Base-by-base conservation (phyloP, 2,113 vertebrate species). In the Calidris pugnax region DNA sequence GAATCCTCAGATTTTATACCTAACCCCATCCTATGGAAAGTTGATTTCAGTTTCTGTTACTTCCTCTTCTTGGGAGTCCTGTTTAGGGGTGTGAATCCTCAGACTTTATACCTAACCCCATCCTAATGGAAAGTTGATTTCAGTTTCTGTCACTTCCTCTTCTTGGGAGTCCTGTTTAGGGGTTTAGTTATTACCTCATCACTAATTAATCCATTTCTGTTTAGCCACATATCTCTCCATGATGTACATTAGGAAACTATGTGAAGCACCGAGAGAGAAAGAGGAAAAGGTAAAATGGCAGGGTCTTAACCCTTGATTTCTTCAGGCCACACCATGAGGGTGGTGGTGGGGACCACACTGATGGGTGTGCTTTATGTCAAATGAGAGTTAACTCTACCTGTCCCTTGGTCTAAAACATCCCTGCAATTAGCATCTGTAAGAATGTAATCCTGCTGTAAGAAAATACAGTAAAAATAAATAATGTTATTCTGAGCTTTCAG, bases 191-290 rank as follows among this genome's bases (percentile, higher is more conserved):
- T 92, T n/a, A 92, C 23, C 69, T 88, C 85, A 64, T 95, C 91
- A 96, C 94, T 96, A 96, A 96, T 95, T 76, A 68, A 96, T 95
- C 90, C 95, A 13, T 97, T 97, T 97, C 95, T 97, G 90, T 97
- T 96, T 96, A 96, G 95, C 95, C 95, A 74, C 93, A 90, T 93
- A 95, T 94, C 95, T 97, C 92, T 92, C 90, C 95, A 96, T 93
- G 97, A 97, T 87, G 93, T 93, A 93, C 92, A 16, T 95, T 97
- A 96, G 97, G 89, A 97, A 97, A 95, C 88, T 92, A 87, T 97
- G 94, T 89, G 95, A 96, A 89, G 94, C 92, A 94, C 83, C 94
- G 21, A 57, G 90, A 95, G 69, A 92, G 94, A 96, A 95, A 94
- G 73, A 96, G 94, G 89, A 97, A 95, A 96, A 97, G 94, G 94